phyloP scores from a whole-genome alignment of 2,888 invertebrate species.

The Parnassius smintheus region DNA sequence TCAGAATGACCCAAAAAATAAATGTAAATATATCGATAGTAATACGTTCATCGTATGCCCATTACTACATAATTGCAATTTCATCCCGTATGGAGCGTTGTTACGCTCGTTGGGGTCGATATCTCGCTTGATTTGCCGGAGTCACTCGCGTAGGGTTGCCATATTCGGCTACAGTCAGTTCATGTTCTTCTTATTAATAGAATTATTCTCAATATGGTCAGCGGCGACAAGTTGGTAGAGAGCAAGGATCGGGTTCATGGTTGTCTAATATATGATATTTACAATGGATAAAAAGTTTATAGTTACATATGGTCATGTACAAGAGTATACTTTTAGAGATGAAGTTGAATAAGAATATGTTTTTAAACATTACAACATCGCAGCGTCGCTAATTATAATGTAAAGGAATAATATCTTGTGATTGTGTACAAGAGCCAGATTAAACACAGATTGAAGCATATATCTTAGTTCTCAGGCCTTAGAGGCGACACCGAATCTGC shows the following conservation, averaged over 20 bases:
- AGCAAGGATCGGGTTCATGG: not conserved
- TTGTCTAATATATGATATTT: too few relatives aligned
- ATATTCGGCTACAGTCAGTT: conserved; percentile 12
- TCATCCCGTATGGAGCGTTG: conserved; percentile 33
- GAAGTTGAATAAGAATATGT: too few relatives aligned
- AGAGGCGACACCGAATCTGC: too few relatives aligned
- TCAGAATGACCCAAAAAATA: conserved; percentile 1
- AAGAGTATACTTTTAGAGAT: too few relatives aligned
- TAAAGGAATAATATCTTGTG: too few relatives aligned
- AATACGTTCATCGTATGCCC: conserved; percentile 16
- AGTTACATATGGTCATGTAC: too few relatives aligned
- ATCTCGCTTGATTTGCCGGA: conserved; percentile 53
- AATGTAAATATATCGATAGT: conserved; percentile 29
- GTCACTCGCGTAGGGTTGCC: conserved; percentile 43
- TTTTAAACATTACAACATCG: too few relatives aligned
- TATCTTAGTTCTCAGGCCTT: too few relatives aligned
- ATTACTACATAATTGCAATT: conserved; percentile 36
- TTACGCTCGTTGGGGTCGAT: conserved; percentile 42
- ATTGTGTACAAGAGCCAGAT: too few relatives aligned
- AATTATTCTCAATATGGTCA: conserved; percentile 15
- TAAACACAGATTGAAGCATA: too few relatives aligned
- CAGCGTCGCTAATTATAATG: too few relatives aligned
- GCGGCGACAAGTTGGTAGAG: conserved; percentile 1
- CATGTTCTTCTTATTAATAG: conserved; percentile 24
- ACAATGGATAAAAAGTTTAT: too few relatives aligned